Evolutionary conservation across 2,888 invertebrate genomes (phyloP).

Genomic region (Acronicta leporina): DNA sequence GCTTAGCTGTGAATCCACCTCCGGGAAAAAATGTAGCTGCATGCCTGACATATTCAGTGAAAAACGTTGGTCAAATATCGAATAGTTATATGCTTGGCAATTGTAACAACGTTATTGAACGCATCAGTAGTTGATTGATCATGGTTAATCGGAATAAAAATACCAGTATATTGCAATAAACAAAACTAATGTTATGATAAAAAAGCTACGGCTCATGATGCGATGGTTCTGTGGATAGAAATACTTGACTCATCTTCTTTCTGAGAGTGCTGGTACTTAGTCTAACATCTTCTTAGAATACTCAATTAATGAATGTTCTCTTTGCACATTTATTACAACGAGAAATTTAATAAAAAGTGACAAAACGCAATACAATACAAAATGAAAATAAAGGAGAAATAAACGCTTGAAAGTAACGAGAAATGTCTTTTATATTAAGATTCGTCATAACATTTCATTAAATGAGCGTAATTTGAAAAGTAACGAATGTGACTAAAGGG

Average conservation of each 20-base stretch:
- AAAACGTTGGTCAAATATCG: constrained; percentile 33
- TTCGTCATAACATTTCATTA: constrained; percentile 70
- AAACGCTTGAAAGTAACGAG: constrained; percentile 49
- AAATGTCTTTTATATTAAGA: constrained; percentile 61
- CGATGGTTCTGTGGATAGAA: constrained; percentile 6
- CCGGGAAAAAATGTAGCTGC: constrained; percentile 36
- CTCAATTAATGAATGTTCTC: constrained; percentile 5
- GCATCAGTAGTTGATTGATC: constrained; percentile 44
- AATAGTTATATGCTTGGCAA: constrained; percentile 38
- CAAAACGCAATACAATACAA: constrained; percentile 44
- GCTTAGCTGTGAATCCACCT: constrained; percentile 52
- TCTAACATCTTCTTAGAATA: constrained; percentile 10
- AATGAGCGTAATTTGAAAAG: constrained; percentile 66
- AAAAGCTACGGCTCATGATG: constrained; percentile 21
- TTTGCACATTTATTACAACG: constrained; percentile 18
- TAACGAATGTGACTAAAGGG: constrained; percentile 72
- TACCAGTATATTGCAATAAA: constrained; percentile 25
- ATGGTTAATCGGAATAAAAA: constrained; percentile 42
- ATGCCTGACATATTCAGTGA: constrained; percentile 19
- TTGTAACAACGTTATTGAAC: constrained; percentile 37
- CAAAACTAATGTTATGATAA: constrained; percentile 24
- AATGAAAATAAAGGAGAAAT: constrained; percentile 44
- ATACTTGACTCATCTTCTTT: constrained; percentile 1
- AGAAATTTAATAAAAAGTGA: constrained; percentile 43
- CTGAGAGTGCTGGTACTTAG: neutral